Base-by-base conservation (phyloP, 2,888 invertebrate genomes). In the Chymomyza caudatula region DNA sequence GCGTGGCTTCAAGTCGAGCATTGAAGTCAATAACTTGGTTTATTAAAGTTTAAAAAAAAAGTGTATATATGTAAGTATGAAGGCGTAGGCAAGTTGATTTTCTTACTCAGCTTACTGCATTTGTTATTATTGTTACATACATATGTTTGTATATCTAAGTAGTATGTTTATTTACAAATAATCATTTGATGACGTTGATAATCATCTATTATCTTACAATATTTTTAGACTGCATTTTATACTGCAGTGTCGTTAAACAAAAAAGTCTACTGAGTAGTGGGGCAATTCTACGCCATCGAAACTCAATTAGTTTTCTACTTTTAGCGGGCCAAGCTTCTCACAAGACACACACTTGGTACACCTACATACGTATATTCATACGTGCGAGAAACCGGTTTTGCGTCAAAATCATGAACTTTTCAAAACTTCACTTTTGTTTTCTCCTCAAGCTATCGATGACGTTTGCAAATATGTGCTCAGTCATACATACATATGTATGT, bases 401-500 rank as follows among this genome's bases (percentile, higher is more conserved):
- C 11, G 11, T 37, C 58, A 47, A 59, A 47, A 22, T n/a, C 47
- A 29, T 64, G 51, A 62, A 63, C 57, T 67, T 71, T 60, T 67
- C 63, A 29, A 55, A 69, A 76, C 71, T 78, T 80, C 71, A 83
- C 83, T 80, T 74, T 84, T 84, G 69, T 74, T 81, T 84, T 81
- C 70, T 65, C 69, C 57, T 22, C 29, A 49, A 51, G 63, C 49
- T 60, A 65, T 51, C 64, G 67, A 64, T 73, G 81, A 80, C 76
- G 84, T 77, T 71, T 65, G 17, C 52, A 19, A 29, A 53, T 29
- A 15, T 23, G 29, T 44, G 29, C 51, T 37, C n/a, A 60, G 11
- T 53, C 25, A 43, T 59, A 67, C 53, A 68, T 78, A 76, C 76
- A 78, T 78, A 79, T 59, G 3, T 54, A 43, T 37, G 59, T 23